Evolutionary conservation across 2,113 vertebrate genomes (phyloP).

Genomic region (Erinaceus europaeus): DNA sequence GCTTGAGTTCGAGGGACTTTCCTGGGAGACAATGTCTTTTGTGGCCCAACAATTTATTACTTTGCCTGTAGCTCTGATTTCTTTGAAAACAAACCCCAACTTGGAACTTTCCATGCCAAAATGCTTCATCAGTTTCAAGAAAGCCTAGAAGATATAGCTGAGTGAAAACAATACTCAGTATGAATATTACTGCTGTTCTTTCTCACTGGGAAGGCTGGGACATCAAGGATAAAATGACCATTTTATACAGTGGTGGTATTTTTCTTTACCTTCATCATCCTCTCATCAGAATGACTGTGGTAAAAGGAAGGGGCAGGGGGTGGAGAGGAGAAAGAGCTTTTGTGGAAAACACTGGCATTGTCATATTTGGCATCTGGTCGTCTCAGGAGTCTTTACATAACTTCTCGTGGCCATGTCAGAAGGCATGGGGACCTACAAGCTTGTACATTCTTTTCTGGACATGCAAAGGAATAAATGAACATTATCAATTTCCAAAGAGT

Average conservation of each 20-base stretch:
- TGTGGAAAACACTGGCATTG: slow-evolving; percentile 45
- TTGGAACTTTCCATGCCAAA: slow-evolving; percentile 66
- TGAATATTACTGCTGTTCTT: slow-evolving; percentile 38
- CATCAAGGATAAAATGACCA: slow-evolving; percentile 25
- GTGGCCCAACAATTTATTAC: slow-evolving; percentile 11
- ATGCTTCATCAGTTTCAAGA: slow-evolving; percentile 70
- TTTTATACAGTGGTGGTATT: not conserved
- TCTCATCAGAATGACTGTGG: slow-evolving; percentile 18
- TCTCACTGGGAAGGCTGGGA: slow-evolving; percentile 38
- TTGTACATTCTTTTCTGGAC: slow-evolving; percentile 31
- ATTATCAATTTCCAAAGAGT: slow-evolving; percentile 51
- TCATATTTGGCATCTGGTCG: slow-evolving; percentile 24
- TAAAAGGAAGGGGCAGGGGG: not conserved
- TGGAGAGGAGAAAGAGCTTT: slow-evolving; percentile 35
- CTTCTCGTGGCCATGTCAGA: slow-evolving; percentile 56
- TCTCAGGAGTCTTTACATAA: slow-evolving; percentile 42
- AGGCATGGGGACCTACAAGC: slow-evolving; percentile 28
- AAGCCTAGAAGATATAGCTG: slow-evolving; percentile 55
- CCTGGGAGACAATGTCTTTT: slow-evolving; percentile 49
- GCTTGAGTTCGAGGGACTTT: slow-evolving; percentile 55
- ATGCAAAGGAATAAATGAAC: slow-evolving; percentile 33
- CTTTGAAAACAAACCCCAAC: slow-evolving; percentile 58
- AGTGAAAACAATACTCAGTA: slow-evolving; percentile 65
- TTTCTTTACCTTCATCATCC: not conserved
- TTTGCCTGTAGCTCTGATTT: slow-evolving; percentile 39